Evolutionary conservation across 2,797 vertebrate genomes (phyloP).

Genomic region (Chrysocyon brachyurus): DNA sequence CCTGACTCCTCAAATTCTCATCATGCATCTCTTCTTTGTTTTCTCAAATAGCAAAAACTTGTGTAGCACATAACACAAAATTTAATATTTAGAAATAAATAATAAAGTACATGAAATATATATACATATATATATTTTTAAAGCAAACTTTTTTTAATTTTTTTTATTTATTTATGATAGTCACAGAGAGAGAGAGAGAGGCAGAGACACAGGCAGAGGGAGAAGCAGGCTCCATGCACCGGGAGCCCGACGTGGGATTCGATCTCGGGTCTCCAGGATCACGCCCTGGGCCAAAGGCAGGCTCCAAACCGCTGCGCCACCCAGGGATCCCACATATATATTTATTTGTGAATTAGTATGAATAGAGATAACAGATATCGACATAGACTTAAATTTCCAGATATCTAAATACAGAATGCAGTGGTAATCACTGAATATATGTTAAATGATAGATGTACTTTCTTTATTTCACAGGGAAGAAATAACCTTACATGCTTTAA

Average conservation of each 20-base stretch:
- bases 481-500: background rate
- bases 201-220: too few relatives aligned
- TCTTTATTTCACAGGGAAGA: background rate
- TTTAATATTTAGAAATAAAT: constrained; percentile 15
- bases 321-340: background rate
- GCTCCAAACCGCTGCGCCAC: too few relatives aligned
- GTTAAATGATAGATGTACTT: background rate
- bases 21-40: background rate
- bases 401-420: constrained; percentile 24
- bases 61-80: background rate
- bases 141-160: too few relatives aligned
- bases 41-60: constrained; percentile 2
- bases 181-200: background rate
- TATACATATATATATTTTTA: background rate
- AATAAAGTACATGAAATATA: constrained; percentile 27
- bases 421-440: constrained; percentile 7
- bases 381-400: background rate
- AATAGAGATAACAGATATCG: background rate
- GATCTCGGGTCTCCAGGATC: too few relatives aligned
- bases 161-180: too few relatives aligned
- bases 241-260: too few relatives aligned
- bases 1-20: constrained; percentile 46
- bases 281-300: too few relatives aligned
- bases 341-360: background rate
- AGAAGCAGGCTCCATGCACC: too few relatives aligned